Percentiles rank a stretch among this genome's conserved stretches.
phyloP scores from a whole-genome alignment of 2,797 vertebrate species.

The Sphenopsis melanotis region DNA sequence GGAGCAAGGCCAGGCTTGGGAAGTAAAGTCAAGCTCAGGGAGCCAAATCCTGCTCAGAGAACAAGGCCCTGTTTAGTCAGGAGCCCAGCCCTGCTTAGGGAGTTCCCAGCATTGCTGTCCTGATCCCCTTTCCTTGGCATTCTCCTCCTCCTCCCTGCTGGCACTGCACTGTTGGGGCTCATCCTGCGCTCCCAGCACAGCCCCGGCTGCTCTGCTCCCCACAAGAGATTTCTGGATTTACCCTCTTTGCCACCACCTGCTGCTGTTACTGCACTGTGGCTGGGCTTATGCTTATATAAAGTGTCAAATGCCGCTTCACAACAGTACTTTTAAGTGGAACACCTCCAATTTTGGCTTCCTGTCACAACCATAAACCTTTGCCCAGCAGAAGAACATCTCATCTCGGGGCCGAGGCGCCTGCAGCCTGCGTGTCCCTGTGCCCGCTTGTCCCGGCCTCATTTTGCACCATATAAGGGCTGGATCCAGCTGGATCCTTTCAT shows the following conservation, averaged over 20 bases:
- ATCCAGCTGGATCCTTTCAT: not conserved
- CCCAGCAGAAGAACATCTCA: not conserved
- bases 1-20: not conserved
- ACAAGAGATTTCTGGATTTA: not conserved
- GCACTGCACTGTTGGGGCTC: fast-evolving
- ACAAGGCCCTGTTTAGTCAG: not conserved
- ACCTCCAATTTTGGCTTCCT: not conserved
- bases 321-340: not conserved
- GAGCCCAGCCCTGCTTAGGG: not conserved
- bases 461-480: not conserved
- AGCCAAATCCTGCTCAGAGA: not conserved
- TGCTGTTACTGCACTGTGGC: fast-evolving
- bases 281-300: not conserved
- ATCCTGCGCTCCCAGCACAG: not conserved
- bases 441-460: not conserved
- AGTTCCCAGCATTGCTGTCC: not conserved
- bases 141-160: not conserved
- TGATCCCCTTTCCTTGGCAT: fast-evolving
- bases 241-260: not conserved
- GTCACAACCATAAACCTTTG: not conserved
- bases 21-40: not conserved
- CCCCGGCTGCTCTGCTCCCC: fast-evolving
- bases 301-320: not conserved
- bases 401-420: fast-evolving
- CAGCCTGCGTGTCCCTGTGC: not conserved